Evolutionary conservation across 2,113 vertebrate genomes (phyloP), one percentile per base, ranked within the genome.

Genomic region (Prietella phreatophila): DNA sequence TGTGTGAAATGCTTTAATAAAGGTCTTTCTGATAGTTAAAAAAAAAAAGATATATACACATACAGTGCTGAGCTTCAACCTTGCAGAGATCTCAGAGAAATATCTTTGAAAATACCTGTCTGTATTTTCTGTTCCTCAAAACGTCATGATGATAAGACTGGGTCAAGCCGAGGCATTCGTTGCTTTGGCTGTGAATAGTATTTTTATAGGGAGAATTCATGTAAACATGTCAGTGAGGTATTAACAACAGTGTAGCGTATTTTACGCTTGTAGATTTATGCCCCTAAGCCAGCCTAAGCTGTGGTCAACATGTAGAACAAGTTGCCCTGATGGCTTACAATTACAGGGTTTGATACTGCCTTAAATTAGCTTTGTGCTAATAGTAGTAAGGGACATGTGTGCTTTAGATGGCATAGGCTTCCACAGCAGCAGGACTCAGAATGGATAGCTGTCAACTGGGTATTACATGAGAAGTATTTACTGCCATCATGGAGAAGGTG

Each of bases 401-500:
- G 42, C 80, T 78, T 78, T 17, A 80, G 9, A n/a, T 20, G 56
- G 19, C 58, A 47, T 36, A 73, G n/a, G 22, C 25, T 30, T 83
- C 79, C 55, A 30, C 17, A 15, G 55, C 55, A 27, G 30, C 85
- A 87, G 94, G 93, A 60, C 88, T 85, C 27, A 87, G 71, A 91
- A 90, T 90, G n/a, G 30, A 10, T 58, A 58, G 93, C 85, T 3
- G 90, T 53, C 1, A 95, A 93, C 85, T 93, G 93, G 3, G 89
- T 17, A 0, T 91, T 90, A 87, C 93, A 92, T 73, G 65, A 89
- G 89, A 95, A 94, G 0, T 93, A 94, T 67, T 91, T 93, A 92
- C 92, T 85, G 81, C 91, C 92, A 0, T 91, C 88, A n/a, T 93
- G 87, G 88, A 93, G 93, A 86, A 93, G 93, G 85, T 95, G 94